Conservation (phyloP, 2,888 invertebrate species). For the Tipula unca region DNA sequence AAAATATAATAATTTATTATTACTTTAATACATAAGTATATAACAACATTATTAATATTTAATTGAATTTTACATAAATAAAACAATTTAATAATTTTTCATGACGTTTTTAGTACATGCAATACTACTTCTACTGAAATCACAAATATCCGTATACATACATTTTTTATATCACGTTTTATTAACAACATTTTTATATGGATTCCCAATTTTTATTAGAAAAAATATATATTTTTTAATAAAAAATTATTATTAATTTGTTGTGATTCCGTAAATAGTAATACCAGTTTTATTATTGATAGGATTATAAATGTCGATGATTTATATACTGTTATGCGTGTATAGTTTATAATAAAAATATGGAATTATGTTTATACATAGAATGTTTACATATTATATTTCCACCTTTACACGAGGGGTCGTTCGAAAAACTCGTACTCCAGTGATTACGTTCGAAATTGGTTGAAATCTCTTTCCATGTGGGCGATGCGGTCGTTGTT, state of each 20-base stretch:
- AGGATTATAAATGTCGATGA: not conserved
- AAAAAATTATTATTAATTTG: not conserved
- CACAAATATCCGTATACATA: too few relatives aligned
- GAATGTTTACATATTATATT: too few relatives aligned
- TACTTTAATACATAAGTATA: too few relatives aligned
- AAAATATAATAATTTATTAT: too few relatives aligned
- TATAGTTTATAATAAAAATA: not conserved
- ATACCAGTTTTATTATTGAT: not conserved
- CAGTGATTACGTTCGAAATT: too few relatives aligned
- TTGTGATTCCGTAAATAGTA: not conserved
- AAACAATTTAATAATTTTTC: not conserved
- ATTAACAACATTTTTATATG: not conserved
- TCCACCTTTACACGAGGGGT: too few relatives aligned
- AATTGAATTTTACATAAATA: not conserved
- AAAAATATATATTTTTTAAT: not conserved
- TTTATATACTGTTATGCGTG: not conserved
- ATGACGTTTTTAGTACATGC: too few relatives aligned
- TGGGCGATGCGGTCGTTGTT: too few relatives aligned
- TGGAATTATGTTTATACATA: not conserved
- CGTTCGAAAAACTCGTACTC: too few relatives aligned
- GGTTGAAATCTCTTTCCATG: too few relatives aligned
- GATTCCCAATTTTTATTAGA: not conserved
- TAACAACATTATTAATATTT: not conserved
- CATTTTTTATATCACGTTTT: not conserved
- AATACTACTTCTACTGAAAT: not conserved